Base-by-base conservation (phyloP, 1,140 invertebrate genomes). In the Macrobrachium rosenbergii region DNA sequence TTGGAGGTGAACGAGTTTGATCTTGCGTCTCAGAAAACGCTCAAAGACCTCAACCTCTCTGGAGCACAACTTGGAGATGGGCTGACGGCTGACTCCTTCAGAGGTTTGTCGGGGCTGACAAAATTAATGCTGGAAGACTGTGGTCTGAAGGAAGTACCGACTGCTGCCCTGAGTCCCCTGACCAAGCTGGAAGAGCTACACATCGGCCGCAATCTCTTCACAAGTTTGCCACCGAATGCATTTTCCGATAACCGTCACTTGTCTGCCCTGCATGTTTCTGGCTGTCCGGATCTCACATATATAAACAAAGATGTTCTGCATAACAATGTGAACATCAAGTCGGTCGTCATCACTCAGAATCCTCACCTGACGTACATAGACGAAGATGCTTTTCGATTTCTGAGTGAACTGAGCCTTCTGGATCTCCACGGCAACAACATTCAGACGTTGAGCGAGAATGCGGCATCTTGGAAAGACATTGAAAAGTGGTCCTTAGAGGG, bases 341-440 rank as follows among this genome's bases (percentile, higher is more conserved):
- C 79, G 23, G 86, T 89, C n/a, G 81, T 88, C 37, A 88, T 89
- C 11, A 77, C 89, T 28, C 67, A 84, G 28, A 89, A 89, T 78
- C 87, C 82, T 16, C 64, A 80, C 28, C 77, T 89, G 62, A 86
- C 82, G 63, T 86, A 83, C 72, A 83, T 89, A 19, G 86, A 83
- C 52, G 79, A 69, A 60, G 83, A 86, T 45, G 87, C 82, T 21
- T 81, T 89, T 28, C 87, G 87, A 17, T 85, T 89, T 58, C 82
- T 89, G 43, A 63, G 87, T 43, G 81, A 87, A 64, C 60, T 89
- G n/a, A 84, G 82, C 6, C 43, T 82, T 23, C 72, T 89, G 64
- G 87, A 89, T 59, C 78, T 89, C 16, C 89, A 83, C 62, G 58
- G 83, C 58, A 88, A 89, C 62, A 88, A 89, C 63, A 63, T 89